Conservation (phyloP, 1,140 invertebrate genomes). For the Sitophilus oryzae region DNA sequence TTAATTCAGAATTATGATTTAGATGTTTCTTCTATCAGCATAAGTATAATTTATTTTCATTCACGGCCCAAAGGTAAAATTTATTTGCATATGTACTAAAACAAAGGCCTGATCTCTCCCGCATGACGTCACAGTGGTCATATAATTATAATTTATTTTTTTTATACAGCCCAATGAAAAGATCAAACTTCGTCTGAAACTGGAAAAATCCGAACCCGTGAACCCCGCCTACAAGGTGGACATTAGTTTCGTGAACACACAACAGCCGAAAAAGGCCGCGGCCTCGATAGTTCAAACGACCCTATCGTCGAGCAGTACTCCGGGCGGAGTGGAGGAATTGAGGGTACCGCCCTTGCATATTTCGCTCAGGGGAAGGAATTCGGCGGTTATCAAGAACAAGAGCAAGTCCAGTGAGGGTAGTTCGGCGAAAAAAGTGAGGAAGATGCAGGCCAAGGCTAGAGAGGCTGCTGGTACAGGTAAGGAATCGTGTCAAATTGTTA, state of each 20-base stretch:
- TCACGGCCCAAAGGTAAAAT: no score
- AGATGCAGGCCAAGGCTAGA: constrained; percentile 44
- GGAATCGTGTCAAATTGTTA: constrained; percentile 21
- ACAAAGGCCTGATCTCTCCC: no score
- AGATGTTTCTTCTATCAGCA: no score
- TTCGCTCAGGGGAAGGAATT: constrained; percentile 75
- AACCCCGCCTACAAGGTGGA: constrained; percentile 74
- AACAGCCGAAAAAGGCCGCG: constrained; percentile 45
- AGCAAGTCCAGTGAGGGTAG: constrained; percentile 37
- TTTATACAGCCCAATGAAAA: constrained; percentile 57
- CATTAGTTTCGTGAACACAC: constrained; percentile 62
- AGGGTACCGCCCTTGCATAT: constrained; percentile 85
- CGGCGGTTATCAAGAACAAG: constrained; percentile 78
- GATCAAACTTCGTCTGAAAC: constrained; percentile 74
- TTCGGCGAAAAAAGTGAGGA: constrained; percentile 38
- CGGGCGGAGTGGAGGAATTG: constrained; percentile 54
- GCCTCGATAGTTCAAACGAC: constrained; percentile 39
- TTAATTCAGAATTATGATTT: no score
- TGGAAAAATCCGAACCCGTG: constrained; percentile 75
- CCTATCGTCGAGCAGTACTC: constrained; percentile 38
- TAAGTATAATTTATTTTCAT: no score
- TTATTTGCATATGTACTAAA: no score
- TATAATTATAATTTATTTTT: background rate
- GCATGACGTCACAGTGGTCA: no score
- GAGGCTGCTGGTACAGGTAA: constrained; percentile 14